A percentile compares a stretch with the other conserved stretches of the same genome.
Conservation (phyloP, 2,113 vertebrate genomes). For the Uria lomvia region DNA sequence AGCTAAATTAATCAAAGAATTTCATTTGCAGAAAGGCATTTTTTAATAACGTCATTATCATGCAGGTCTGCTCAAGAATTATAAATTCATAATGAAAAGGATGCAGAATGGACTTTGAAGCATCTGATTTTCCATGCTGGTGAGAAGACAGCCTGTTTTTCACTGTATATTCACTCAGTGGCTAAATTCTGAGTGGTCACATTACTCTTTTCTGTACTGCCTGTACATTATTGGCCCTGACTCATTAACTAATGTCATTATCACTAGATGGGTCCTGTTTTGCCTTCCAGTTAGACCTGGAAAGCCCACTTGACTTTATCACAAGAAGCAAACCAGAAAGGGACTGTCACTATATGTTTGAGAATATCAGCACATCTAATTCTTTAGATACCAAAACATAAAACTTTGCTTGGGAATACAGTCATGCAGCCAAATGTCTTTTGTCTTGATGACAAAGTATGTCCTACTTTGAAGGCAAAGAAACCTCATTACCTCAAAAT, state of each 20-base stretch:
- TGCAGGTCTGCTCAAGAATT: neutral
- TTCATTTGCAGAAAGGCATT: neutral
- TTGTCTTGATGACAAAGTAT: neutral
- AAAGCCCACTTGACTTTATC: neutral
- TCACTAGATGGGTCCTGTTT: neutral
- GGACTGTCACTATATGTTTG: neutral
- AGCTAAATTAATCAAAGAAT: slow-evolving; percentile 6
- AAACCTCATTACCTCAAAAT: neutral
- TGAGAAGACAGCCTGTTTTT: neutral
- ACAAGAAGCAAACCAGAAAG: neutral
- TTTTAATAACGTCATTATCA: neutral
- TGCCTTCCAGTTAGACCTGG: neutral
- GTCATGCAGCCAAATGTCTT: neutral
- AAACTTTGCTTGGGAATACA: neutral
- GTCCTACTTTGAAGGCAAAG: neutral
- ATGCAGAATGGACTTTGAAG: neutral
- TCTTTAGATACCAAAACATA: neutral
- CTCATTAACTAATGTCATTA: neutral
- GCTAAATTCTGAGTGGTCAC: slow-evolving; percentile 1
- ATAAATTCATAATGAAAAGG: neutral
- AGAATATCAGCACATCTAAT: neutral
- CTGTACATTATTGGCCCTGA: neutral
- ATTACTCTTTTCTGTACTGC: neutral
- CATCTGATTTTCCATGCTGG: neutral
- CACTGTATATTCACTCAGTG: neutral